A percentile compares a stretch with the other conserved stretches of the same genome.
These are phyloP conservation scores for Lycocerus yunnanus DNA, from an alignment of 2,888 invertebrate species.

Conservation along the genomic window DNA sequence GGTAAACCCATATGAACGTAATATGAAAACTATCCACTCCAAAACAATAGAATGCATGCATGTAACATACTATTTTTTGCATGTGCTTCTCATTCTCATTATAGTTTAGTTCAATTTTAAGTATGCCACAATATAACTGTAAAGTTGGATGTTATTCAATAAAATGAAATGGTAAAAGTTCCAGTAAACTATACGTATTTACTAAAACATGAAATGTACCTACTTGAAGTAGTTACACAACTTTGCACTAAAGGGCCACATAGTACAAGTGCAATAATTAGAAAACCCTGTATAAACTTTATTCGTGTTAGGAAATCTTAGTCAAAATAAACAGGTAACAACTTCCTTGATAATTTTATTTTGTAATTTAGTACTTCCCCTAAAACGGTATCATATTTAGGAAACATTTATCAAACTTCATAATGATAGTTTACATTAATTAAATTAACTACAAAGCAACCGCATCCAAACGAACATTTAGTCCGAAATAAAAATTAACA, in stretches of 20 bases:
- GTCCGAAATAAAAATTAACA: neutral
- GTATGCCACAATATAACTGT: neutral
- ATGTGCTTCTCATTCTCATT: neutral
- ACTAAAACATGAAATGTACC: neutral
- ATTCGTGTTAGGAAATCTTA: constrained; percentile 13
- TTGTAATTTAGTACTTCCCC: constrained; percentile 3
- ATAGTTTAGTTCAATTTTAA: neutral
- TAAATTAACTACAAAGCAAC: neutral
- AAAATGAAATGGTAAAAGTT: neutral
- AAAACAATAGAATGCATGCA: neutral
- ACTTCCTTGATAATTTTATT: constrained; percentile 8
- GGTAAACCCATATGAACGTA: neutral
- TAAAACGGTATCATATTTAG: neutral
- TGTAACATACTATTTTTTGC: neutral
- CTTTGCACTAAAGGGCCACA: constrained; percentile 10
- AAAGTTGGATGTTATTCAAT: neutral
- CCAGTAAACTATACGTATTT: neutral
- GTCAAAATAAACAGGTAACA: constrained; percentile 13
- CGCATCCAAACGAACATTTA: neutral
- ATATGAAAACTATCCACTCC: neutral
- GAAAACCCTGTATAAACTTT: constrained; percentile 6
- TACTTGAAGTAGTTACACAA: neutral
- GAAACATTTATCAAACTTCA: neutral
- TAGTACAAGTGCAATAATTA: neutral
- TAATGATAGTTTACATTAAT: neutral